phyloP scores from a whole-genome alignment of 1,140 invertebrate species.

The Zophobas morio region DNA sequence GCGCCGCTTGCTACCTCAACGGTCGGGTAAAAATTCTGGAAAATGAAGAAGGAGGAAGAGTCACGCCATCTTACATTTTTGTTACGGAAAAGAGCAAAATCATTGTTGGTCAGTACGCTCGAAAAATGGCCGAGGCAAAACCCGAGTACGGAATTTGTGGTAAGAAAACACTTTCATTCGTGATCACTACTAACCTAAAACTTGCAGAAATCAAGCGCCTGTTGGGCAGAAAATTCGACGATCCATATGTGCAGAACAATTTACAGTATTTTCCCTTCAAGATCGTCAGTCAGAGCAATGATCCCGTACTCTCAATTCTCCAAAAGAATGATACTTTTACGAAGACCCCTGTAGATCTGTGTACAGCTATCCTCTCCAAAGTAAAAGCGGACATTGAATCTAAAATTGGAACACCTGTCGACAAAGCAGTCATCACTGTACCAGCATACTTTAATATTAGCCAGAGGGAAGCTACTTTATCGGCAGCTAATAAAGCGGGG shows the following conservation, averaged over 20 bases:
- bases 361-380: background rate
- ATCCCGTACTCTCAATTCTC: background rate
- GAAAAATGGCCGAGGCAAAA: background rate
- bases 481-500: conserved; percentile 75
- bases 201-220: conserved; percentile 5
- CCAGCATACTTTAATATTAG: conserved; percentile 81
- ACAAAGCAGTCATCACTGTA: conserved; percentile 73
- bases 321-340: background rate
- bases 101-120: conserved; percentile 67
- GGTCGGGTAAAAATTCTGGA: conserved; percentile 82
- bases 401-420: background rate
- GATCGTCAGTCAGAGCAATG: conserved; percentile 60
- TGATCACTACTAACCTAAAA: background rate
- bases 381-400: background rate
- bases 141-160: conserved; percentile 62
- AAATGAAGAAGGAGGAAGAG: conserved; percentile 87
- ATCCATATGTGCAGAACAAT: conserved; percentile 15
- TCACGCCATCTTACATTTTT: conserved; percentile 76
- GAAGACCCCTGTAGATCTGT: conserved; percentile 5
- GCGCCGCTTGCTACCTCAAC: background rate
- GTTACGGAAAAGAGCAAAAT: conserved; percentile 75
- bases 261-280: conserved; percentile 4
- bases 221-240: conserved; percentile 2
- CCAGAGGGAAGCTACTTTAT: conserved; percentile 75
- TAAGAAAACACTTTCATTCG: conserved; percentile 76